Conservation (phyloP, 2,888 invertebrate genomes). For the Sclerodermus sp. region DNA sequence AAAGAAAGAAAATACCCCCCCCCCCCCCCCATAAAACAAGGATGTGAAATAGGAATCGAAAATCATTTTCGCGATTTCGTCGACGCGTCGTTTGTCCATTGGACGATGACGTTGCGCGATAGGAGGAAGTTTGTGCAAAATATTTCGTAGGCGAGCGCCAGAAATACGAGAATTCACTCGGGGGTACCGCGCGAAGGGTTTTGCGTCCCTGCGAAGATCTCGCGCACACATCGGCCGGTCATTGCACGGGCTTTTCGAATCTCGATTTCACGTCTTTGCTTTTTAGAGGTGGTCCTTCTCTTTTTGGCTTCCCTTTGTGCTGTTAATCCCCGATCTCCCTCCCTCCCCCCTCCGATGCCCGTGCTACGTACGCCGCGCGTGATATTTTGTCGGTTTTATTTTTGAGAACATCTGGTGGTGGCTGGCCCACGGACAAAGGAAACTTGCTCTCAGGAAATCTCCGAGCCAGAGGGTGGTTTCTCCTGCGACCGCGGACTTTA, state of each 20-base stretch:
- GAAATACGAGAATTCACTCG: no score
- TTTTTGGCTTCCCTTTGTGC: conserved; percentile 40
- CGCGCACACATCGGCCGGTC: conserved; percentile 42
- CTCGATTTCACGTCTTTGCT: conserved; percentile 37
- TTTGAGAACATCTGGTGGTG: conserved; percentile 48
- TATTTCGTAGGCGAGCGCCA: no score
- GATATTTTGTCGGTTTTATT: conserved; percentile 42
- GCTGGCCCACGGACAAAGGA: conserved; percentile 41
- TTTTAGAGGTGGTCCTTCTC: conserved; percentile 21
- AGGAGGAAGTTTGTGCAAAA: no score
- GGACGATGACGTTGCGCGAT: no score
- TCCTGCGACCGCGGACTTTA: conserved; percentile 10
- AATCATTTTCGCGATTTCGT: no score
- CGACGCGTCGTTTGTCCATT: no score
- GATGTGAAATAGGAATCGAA: no score
- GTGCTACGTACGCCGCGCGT: conserved; percentile 8
- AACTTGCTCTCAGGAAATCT: conserved; percentile 34
- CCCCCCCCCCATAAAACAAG: no score
- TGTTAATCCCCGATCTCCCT: conserved; percentile 34
- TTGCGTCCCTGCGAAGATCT: conserved; percentile 25
- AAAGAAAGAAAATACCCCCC: no score
- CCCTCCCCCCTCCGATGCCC: conserved; percentile 9
- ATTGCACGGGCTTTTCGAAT: conserved; percentile 44
- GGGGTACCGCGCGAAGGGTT: neutral
- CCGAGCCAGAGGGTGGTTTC: conserved; percentile 26